These are phyloP conservation scores for Aeoliscus strigatus DNA, from an alignment of 2,797 vertebrate species.

Conservation along the genomic window DNA sequence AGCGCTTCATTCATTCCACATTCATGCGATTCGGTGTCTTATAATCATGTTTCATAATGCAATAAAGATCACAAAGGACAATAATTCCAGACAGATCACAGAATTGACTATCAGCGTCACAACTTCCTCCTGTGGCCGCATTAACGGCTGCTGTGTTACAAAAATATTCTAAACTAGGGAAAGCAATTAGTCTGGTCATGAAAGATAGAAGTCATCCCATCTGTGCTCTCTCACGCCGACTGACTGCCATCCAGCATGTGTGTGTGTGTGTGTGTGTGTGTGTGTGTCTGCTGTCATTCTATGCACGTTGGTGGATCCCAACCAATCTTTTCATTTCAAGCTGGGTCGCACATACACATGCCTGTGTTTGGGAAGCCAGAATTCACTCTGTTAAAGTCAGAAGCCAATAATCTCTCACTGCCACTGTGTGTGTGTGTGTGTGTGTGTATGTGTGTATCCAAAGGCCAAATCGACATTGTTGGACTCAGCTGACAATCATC, in stretches of 20 bases:
- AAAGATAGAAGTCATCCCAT: slow-evolving; percentile 24
- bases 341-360: slow-evolving; percentile 42
- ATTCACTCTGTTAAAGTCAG: slow-evolving; percentile 40
- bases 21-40: no score
- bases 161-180: slow-evolving; percentile 11
- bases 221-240: slow-evolving; percentile 18
- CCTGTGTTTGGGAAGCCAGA: slow-evolving; percentile 30
- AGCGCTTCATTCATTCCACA: not conserved
- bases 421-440: slow-evolving; percentile 2
- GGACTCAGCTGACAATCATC: slow-evolving; percentile 64
- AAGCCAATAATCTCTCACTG: slow-evolving; percentile 41
- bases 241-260: not conserved
- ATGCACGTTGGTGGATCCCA: slow-evolving; percentile 12
- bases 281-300: slow-evolving; percentile 22
- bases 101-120: not conserved
- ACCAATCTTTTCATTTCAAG: slow-evolving; percentile 47
- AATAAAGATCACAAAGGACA: not conserved
- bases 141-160: slow-evolving; percentile 10
- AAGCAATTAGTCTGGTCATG: slow-evolving; percentile 48
- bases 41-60: not conserved
- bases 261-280: no score
- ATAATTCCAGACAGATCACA: not conserved
- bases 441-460: slow-evolving; percentile 27
- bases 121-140: slow-evolving; percentile 3
- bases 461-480: slow-evolving; percentile 54